A percentile compares a stretch with the other conserved stretches of the same genome.
Evolutionary conservation across 1,140 invertebrate genomes (phyloP).

Genomic region (Helicorthomorpha holstii): DNA sequence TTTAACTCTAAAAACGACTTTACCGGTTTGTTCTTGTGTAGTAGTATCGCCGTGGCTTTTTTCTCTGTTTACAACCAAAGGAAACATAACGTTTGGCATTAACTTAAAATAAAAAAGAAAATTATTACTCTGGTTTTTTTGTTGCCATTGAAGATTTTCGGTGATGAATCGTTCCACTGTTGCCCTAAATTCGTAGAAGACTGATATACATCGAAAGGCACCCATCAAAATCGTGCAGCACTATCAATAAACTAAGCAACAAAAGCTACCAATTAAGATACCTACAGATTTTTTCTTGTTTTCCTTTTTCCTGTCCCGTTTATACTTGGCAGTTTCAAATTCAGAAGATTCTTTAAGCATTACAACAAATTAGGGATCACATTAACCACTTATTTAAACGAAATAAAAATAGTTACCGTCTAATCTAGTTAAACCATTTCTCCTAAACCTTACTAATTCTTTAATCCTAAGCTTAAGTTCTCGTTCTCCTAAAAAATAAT

Average conservation of each 20-base stretch:
- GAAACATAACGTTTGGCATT: neutral
- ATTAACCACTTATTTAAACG: neutral
- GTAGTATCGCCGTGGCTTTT: constrained; percentile 11
- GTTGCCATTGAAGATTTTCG: constrained; percentile 22
- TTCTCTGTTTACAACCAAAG: constrained; percentile 17
- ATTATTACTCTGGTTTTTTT: constrained; percentile 25
- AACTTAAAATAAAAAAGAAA: constrained; percentile 5
- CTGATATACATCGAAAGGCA: neutral
- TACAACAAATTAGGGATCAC: neutral
- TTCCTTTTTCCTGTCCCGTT: constrained; percentile 26
- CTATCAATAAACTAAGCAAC: neutral
- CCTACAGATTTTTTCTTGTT: constrained; percentile 22
- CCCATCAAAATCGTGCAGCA: constrained; percentile 2
- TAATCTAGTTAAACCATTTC: constrained; percentile 55
- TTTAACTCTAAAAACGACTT: neutral
- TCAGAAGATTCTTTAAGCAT: constrained; percentile 22
- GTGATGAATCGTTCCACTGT: constrained; percentile 16
- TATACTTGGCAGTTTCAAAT: constrained; percentile 23
- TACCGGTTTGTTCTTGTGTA: neutral
- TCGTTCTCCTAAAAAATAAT: constrained; percentile 39
- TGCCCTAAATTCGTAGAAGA: constrained; percentile 16
- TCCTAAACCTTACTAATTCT: constrained; percentile 55
- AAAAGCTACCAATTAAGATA: neutral
- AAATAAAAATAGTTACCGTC: constrained; percentile 40
- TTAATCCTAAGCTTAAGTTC: constrained; percentile 60